Conservation (phyloP, 1,140 invertebrate species). For the Drosophila teissieri region DNA sequence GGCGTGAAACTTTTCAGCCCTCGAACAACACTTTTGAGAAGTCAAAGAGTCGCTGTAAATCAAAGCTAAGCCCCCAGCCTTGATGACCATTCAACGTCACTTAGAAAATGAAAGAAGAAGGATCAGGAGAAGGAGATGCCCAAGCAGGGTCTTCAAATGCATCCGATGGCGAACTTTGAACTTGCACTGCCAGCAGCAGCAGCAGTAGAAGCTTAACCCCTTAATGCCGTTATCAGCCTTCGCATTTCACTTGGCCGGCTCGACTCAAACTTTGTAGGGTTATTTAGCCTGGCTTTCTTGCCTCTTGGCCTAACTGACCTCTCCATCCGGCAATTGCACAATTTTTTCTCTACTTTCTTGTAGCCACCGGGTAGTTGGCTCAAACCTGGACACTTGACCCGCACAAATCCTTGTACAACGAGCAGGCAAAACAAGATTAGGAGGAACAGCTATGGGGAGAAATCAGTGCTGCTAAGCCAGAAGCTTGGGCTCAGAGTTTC, state of each 20-base stretch:
- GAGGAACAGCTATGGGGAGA: not conserved
- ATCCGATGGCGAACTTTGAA: slow-evolving; percentile 67
- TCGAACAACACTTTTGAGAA: slow-evolving; percentile 50
- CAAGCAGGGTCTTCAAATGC: slow-evolving; percentile 12
- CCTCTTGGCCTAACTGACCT: slow-evolving; percentile 31
- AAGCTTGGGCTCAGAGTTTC: not conserved
- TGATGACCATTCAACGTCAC: slow-evolving; percentile 71
- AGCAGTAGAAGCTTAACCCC: slow-evolving; percentile 62
- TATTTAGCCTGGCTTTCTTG: slow-evolving; percentile 27
- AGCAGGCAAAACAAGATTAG: not conserved
- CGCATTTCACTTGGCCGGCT: slow-evolving; percentile 70
- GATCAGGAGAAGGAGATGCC: not conserved
- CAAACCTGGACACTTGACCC: slow-evolving; percentile 42
- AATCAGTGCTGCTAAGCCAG: slow-evolving; percentile 35
- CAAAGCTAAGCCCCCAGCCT: slow-evolving; percentile 73
- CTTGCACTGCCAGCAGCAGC: slow-evolving; percentile 50
- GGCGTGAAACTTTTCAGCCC: slow-evolving; percentile 62
- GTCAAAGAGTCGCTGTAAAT: slow-evolving; percentile 67
- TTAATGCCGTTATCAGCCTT: slow-evolving; percentile 77
- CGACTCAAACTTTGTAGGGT: slow-evolving; percentile 30
- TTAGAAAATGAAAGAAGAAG: slow-evolving; percentile 14
- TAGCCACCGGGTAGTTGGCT: slow-evolving; percentile 16
- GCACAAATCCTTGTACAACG: not conserved
- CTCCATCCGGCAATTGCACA: slow-evolving; percentile 31
- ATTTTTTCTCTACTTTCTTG: slow-evolving; percentile 4